Base-by-base conservation (phyloP, 2,888 invertebrate genomes). In the Drosophila flavopinicola region DNA sequence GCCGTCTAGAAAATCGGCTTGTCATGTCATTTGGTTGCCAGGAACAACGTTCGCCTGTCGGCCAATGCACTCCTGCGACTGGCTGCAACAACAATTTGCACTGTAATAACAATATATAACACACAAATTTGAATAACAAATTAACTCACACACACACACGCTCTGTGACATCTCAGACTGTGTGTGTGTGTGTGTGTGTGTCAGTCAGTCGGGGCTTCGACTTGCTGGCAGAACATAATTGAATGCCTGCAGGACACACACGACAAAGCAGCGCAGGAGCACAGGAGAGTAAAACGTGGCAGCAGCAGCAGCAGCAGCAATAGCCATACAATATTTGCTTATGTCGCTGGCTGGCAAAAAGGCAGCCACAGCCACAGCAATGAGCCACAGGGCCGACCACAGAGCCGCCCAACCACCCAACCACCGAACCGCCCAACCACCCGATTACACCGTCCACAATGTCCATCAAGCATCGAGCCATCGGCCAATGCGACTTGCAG, bases 81-180 rank as follows among this genome's bases (percentile, higher is more conserved):
- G 39, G 52, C 54, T 57, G 60, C 74, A 66, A 58, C 71, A 56
- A 71, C 67, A 53, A 76, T 80, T 85, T 80, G 66, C 85, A 68
- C 66, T 66, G 78, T 85, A 82, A 82, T 82, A 82, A 82, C 85
- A 85, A 85, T 83, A 83, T 85, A 83, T 79, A 83, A 85, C 86
- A 85, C 66, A 85, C 76, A 85, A 84, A 84, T 84, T 84, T 84
- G 83, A 84, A 84, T 84, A 84, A 80, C 86, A 84, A 85, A 85
- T 84, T 84, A 84, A 84, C 83, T 69, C 45, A 13, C 64, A 70
- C 67, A 78, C 64, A 77, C 68, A 68, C 56, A 72, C 39, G 54
- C 49, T 41, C 54, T 49, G 51, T 44, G 56, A 56, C 69, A 69
- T 54, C 54, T 64, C 63, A 65, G 61, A 63, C 54, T 56, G 53